Base-by-base conservation (phyloP, 2,113 vertebrate species). In the Anguilla rostrata region DNA sequence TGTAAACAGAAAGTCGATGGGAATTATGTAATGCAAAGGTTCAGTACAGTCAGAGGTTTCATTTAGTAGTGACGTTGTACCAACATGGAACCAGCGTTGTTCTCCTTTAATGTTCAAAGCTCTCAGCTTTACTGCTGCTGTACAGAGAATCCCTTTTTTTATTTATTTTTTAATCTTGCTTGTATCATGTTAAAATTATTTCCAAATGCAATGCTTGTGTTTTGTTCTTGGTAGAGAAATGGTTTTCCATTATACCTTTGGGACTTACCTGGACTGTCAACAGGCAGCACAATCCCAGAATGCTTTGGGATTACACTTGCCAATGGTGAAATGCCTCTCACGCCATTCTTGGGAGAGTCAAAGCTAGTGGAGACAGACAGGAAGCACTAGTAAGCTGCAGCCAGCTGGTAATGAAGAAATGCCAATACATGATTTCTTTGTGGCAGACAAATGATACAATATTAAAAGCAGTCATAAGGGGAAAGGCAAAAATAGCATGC, bases 91-190 rank as follows among this genome's bases (percentile, higher is more conserved):
- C 41, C 2, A 15, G 78, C 53, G 26, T 26, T 78, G 9, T 78
- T 6, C 66, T 49, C 41, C n/a, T 26, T 41, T 84, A 63, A 26
- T 9, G 22, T 66, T 84, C 63, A 43, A 29, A 43, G 2, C n/a
- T n/a, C 26, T 9, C 57, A 41, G 12, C 0, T 71, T 83, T 85
- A 71, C 85, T 87, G 86, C 88, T 87, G 87, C 86, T 86, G 86
- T 83, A 83, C 86, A 87, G 29, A 84, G 16, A 84, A 46, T 39
- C 34, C 34, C 34, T 34, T 34, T 34, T 34, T 34, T 14, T 84
- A 8, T 87, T 57, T 63, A n/a, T n/a, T 80, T 53, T 29, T 34
- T 6, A 9, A 75, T 75, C 71, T 75, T 75, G 71, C n/a, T 60
- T 11, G 39, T 78, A 34, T 43, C 49, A 26, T 79, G 22, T 57